Base-by-base conservation (phyloP, 2,888 invertebrate genomes). In the Clunio marinus region DNA sequence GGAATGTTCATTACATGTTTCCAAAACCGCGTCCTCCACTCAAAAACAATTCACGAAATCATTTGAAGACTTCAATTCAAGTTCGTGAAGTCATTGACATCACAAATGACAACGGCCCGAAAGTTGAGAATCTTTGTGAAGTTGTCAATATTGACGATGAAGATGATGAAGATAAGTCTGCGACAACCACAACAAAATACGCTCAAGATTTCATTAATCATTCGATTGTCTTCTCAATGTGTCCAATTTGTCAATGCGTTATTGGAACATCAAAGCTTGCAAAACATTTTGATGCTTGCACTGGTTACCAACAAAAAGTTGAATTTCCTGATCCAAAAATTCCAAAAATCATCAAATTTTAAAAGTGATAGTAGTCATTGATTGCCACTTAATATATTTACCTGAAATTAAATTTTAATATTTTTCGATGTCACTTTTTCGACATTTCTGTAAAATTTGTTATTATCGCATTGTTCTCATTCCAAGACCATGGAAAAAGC, bases 241-340 rank as follows among this genome's bases (percentile, higher is more conserved):
- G 57, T 20, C 25, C 27, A 10, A n/a, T 57, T 27, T 57, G 57
- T n/a, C 3, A 20, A 2, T 4, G 1, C n/a, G 25, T 25, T 27
- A 25, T 15, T 3, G 24, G 25, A 13, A n/a, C 22, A 25, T 3
- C 2, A 51, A 15, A 15, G 13, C 2, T 57, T 27, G 8, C 25
- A 24, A n/a, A 13, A 3, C 57, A 57, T 15, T 10, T 57, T n/a
- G 57, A 57, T 22, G 5, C 2, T n/a, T 57, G 57, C 25, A 5
- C 25, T 7, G 57, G 57, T 10, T 57, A n/a, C 20, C 57, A 57
- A 15, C 25, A 57, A 15, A 57, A 57, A 57, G 27, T 57, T 20
- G n/a, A n/a, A 13, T 57, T 27, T 13, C n/a, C n/a, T n/a, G n/a
- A n/a, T n/a, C n/a, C n/a, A n/a, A n/a, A n/a, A n/a, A n/a, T n/a